Base-by-base conservation (phyloP, 2,113 vertebrate genomes). In the Bubo bubo region DNA sequence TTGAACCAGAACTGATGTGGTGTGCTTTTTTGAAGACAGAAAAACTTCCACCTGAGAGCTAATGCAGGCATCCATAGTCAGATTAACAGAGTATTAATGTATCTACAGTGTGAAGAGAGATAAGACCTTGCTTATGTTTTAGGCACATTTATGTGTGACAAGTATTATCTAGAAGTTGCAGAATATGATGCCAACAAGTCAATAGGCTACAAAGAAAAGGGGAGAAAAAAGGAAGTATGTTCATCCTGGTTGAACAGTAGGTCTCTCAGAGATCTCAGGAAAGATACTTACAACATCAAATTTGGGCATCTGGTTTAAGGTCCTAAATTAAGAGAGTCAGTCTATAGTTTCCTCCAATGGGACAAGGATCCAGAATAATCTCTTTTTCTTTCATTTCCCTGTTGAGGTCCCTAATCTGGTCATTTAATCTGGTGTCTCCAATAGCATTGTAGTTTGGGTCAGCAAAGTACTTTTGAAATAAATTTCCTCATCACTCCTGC, bases 41-140 rank as follows among this genome's bases (percentile, higher is more conserved):
- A 96, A 83, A 52, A 11, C 55, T 93, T 95, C 71, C 86, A 94
- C 49, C 63, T 90, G 86, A 67, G 45, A 94, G 34, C 53, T 95
- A 88, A 86, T 49, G 71, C 64, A 84, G 45, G n/a, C 86, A 52
- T 83, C 56, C 30, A 10, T 50, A 39, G 35, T n/a, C 62, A 88
- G 56, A 79, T 85, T 45, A 27, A 35, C 8, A 43, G 34, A 43
- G 28, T 41, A 45, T 35, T 75, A 84, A 91, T 50, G 14, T 75
- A 71, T 71, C 80, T 88, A 60, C 37, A 47, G 10, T n/a, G 12
- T 71, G 39, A 76, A 60, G 37, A 62, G 14, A 76, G 16, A 55
- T 74, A 53, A 77, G 59, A 32, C 28, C 39, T 90, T 75, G 26
- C 35, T 75, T 84, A 43, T 50, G 39, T 83, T 90, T 88, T 52